Conservation (phyloP, 2,888 invertebrate species). For the Chrysopilus asiliformis region DNA sequence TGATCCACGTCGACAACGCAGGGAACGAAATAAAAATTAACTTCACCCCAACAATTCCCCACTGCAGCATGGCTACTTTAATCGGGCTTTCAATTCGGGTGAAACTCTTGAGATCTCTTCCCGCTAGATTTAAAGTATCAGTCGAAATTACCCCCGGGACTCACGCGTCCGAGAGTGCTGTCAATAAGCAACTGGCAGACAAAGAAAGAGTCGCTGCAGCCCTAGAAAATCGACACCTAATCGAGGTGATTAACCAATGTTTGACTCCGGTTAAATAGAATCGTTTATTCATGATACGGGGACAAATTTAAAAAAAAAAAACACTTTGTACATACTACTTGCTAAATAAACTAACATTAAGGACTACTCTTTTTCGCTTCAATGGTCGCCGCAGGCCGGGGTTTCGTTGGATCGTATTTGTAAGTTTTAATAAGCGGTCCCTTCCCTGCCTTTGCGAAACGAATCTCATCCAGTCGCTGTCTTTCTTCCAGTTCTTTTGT, state of each 20-base stretch:
- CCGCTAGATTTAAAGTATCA: constrained; percentile 70
- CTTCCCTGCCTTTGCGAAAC: constrained; percentile 71
- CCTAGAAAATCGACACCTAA: constrained; percentile 79
- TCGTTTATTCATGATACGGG: background rate
- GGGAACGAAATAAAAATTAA: constrained; percentile 57
- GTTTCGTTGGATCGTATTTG: constrained; percentile 67
- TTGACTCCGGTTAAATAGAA: constrained; percentile 32
- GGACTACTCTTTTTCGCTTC: constrained; percentile 44
- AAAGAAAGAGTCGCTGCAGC: constrained; percentile 97
- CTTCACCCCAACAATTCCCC: constrained; percentile 97
- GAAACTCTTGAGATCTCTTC: constrained; percentile 72
- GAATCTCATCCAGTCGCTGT: constrained; percentile 57
- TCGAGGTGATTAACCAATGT: constrained; percentile 92
- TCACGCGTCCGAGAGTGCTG: constrained; percentile 80
- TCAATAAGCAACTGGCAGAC: constrained; percentile 95
- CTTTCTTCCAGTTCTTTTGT: constrained; percentile 64
- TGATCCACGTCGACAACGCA: constrained; percentile 63
- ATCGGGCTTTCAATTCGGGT: constrained; percentile 83
- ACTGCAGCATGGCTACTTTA: constrained; percentile 96
- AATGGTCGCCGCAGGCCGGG: constrained; percentile 28
- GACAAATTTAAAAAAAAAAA: too few relatives aligned
- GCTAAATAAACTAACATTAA: too few relatives aligned
- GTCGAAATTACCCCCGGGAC: constrained; percentile 85
- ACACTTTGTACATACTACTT: constrained; percentile 5
- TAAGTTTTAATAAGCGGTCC: constrained; percentile 81